phyloP scores from a whole-genome alignment of 2,888 invertebrate species.

The Limnephilus rhombicus region DNA sequence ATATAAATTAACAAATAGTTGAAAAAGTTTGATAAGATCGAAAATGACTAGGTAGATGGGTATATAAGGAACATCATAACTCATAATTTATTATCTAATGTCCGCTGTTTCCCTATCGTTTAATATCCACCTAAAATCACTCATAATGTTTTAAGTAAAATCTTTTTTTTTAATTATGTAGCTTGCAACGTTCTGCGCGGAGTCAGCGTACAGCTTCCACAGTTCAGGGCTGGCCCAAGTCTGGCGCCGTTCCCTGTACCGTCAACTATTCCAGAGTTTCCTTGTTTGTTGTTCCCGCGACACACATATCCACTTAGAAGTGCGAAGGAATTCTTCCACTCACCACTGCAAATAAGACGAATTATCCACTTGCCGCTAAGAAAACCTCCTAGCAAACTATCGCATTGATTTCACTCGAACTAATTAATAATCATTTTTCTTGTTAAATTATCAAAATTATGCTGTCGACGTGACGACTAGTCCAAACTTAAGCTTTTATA shows the following conservation, averaged over 20 bases:
- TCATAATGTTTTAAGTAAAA: too few relatives aligned
- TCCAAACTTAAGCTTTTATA: too few relatives aligned
- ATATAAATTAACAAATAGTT: too few relatives aligned
- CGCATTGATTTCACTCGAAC: neutral
- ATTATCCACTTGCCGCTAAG: neutral
- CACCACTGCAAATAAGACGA: neutral
- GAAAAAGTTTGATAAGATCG: too few relatives aligned
- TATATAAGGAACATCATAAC: too few relatives aligned
- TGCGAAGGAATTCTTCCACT: conserved; percentile 1
- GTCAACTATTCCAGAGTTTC: conserved; percentile 43
- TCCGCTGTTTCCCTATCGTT: too few relatives aligned
- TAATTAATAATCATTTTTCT: neutral
- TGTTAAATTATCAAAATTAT: too few relatives aligned
- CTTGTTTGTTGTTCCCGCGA: conserved; percentile 56
- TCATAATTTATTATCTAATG: too few relatives aligned
- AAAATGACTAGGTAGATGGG: too few relatives aligned
- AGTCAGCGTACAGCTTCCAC: neutral
- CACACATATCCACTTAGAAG: conserved; percentile 64
- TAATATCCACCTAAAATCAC: too few relatives aligned
- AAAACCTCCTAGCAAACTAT: neutral
- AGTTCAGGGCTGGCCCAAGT: conserved; percentile 48
- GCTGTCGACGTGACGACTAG: too few relatives aligned
- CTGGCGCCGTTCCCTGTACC: conserved; percentile 36
- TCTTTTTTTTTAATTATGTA: neutral
- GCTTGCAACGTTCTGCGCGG: neutral